Evolutionary conservation across 2,113 vertebrate species (phyloP), one percentile per base, ranked within the genome.

Genomic region (Agapornis roseicollis): DNA sequence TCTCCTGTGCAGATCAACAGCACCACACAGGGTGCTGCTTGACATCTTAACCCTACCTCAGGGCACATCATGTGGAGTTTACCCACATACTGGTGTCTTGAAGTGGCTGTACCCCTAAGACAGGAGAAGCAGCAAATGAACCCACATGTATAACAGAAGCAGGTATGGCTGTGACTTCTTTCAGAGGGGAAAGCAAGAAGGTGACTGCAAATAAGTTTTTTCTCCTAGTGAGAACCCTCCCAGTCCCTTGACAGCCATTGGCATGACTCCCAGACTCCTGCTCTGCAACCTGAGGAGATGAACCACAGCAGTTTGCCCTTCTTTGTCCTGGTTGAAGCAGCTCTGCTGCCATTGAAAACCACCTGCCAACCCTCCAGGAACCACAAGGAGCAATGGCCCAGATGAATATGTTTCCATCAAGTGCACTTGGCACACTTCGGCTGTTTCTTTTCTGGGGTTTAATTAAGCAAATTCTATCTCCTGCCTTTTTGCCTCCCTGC

Each of bases 61-160:
- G 47, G 7, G 19, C 18, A 33, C 6, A 0, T 44, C 60, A n/a
- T 9, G 18, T 7, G 27, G 39, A 28, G 31, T 61, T 68, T 25
- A 61, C 35, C 42, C 33, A 41, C 58, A 13, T 5, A 49, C 65
- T 0, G 2, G 28, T 50, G 70, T 31, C 56, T 31, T 1, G 0
- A 37, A 23, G 29, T 13, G 44, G 49, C 64, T 78, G 56, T 44
- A 50, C 20, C 37, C 8, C 17, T 49, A 68, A 79, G 68, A 69
- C 53, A 74, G 61, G 23, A 42, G n/a, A n/a, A 78, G 35, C 35
- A 69, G 33, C 47, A 85, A 69, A 85, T 49, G 64, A 80, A 56
- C 53, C 20, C 37, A 46, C 13, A 14, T 12, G 41, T 25, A 35
- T 24, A 35, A 71, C 20, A 53, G 41, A 72, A 72, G 22, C 1